phyloP scores from a whole-genome alignment of 2,888 invertebrate species.

The Heliconius cydno region DNA sequence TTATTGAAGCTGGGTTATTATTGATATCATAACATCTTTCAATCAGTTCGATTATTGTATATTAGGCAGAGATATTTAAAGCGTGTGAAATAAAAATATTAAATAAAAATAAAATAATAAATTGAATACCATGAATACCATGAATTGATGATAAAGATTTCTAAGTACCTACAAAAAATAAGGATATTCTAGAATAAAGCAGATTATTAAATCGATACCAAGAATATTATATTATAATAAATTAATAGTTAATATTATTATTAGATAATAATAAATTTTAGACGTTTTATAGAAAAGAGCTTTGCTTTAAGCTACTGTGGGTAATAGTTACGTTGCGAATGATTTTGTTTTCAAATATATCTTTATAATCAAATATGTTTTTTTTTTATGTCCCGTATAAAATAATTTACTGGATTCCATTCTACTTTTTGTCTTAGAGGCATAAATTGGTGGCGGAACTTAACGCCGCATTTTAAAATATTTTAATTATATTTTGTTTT shows the following conservation, averaged over 20 bases:
- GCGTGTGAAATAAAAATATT: too few species aligned
- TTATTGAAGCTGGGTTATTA: too few species aligned
- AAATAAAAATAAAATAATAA: too few species aligned
- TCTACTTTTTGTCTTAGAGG: neutral
- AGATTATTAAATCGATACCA: neutral
- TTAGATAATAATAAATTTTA: slow-evolving; percentile 21
- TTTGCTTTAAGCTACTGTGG: slow-evolving; percentile 46
- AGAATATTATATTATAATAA: neutral
- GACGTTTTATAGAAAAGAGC: slow-evolving; percentile 15
- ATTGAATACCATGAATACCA: too few species aligned
- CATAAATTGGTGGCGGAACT: too few species aligned
- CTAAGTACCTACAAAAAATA: too few species aligned
- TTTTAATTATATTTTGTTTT: neutral
- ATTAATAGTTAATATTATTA: neutral
- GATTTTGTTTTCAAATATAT: slow-evolving; percentile 44
- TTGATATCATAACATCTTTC: too few species aligned
- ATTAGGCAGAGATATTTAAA: too few species aligned
- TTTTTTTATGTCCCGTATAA: slow-evolving; percentile 1
- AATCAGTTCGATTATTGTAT: too few species aligned
- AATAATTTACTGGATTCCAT: neutral
- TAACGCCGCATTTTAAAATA: neutral
- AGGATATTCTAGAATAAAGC: neutral
- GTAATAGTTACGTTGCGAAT: slow-evolving; percentile 60
- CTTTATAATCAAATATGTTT: slow-evolving; percentile 32
- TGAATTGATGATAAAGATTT: too few species aligned